Conservation (phyloP, 2,113 vertebrate species). For the Cyanoramphus novaezelandiae region DNA sequence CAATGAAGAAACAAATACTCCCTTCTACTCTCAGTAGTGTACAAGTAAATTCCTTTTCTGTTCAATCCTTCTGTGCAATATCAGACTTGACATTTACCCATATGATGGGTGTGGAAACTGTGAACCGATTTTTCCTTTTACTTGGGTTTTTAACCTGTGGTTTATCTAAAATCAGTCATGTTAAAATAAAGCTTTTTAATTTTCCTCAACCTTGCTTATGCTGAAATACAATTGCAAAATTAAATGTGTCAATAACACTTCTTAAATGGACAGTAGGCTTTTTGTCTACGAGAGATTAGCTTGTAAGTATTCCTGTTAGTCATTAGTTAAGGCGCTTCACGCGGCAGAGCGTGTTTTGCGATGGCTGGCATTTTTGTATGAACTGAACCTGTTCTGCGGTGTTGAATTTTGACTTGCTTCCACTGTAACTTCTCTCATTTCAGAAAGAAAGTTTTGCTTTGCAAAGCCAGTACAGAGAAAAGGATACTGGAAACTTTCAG, state of each 20-base stretch:
- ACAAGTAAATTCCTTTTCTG: not conserved
- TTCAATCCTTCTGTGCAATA: not conserved
- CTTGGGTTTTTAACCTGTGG: not conserved
- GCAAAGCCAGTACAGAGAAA: conserved; percentile 64
- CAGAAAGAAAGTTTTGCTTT: conserved; percentile 69
- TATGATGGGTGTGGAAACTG: not conserved
- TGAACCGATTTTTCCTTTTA: not conserved
- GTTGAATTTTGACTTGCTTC: not conserved
- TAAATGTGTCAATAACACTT: not conserved
- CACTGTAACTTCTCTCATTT: conserved; percentile 14
- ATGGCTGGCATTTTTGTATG: not conserved
- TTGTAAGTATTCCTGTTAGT: not conserved
- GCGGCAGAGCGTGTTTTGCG: not conserved
- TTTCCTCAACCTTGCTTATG: not conserved
- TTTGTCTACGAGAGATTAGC: not conserved
- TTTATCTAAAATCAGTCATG: not conserved
- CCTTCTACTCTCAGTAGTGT: not conserved
- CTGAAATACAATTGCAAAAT: not conserved
- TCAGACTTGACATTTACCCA: not conserved
- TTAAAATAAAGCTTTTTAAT: not conserved
- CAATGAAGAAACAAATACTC: not conserved
- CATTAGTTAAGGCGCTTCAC: not conserved
- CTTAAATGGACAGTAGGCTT: not conserved
- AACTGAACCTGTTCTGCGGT: not conserved
- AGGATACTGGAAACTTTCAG: conserved; percentile 38